phyloP scores from a whole-genome alignment of 23 tunicate genomes.

The Ciona savignyi region DNA sequence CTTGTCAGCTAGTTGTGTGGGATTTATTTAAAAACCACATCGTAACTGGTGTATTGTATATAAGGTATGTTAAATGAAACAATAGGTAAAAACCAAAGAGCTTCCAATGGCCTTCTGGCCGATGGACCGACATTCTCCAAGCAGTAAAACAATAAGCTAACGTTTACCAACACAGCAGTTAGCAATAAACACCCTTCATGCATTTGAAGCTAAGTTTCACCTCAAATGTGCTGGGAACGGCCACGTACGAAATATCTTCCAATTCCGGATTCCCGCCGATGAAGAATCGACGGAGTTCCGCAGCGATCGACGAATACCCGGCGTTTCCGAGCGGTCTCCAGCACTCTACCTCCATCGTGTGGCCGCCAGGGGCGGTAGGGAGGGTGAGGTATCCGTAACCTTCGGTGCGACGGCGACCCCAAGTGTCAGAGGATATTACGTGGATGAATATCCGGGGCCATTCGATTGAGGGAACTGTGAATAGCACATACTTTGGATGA shows the following conservation, averaged over 20 bases:
- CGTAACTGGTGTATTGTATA: no score
- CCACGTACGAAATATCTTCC: constrained; percentile 53
- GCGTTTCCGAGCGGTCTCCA: constrained; percentile 84
- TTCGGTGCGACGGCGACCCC: constrained; percentile 70
- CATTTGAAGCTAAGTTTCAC: constrained; percentile 6
- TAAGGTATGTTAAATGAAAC: no score
- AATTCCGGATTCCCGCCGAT: constrained; percentile 74
- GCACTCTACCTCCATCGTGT: constrained; percentile 37
- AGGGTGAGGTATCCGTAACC: constrained; percentile 79
- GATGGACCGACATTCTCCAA: no score
- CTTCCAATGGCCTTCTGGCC: no score
- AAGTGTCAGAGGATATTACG: constrained; percentile 57
- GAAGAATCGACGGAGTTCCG: constrained; percentile 58
- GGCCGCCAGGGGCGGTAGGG: constrained; percentile 63
- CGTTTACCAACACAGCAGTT: no score
- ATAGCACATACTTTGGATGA: no score
- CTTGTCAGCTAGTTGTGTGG: no score
- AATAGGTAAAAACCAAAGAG: no score
- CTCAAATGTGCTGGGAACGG: constrained; percentile 52
- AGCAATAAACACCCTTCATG: no score
- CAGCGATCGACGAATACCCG: constrained; percentile 33
- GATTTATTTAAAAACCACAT: no score
- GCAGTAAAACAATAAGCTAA: no score
- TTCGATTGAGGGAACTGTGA: constrained; percentile 19
- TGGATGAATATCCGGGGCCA: constrained; percentile 85